These are phyloP conservation scores for Elmis aenea DNA, from an alignment of 2,888 invertebrate species.

Conservation along the genomic window DNA sequence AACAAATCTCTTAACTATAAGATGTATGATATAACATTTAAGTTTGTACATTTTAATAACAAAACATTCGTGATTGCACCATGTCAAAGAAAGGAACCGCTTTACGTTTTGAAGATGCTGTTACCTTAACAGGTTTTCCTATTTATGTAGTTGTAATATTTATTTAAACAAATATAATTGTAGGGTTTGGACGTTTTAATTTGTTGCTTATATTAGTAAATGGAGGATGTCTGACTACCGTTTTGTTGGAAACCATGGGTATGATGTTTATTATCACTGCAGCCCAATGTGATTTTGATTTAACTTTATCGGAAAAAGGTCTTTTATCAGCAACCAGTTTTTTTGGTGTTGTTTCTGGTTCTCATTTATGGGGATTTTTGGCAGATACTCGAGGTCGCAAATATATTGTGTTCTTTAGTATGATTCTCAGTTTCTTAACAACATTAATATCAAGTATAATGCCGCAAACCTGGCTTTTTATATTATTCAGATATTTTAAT, in stretches of 20 bases:
- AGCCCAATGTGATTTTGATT: slow-evolving; percentile 61
- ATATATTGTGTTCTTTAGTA: slow-evolving; percentile 47
- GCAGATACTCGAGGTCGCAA: slow-evolving; percentile 53
- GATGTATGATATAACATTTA: no score
- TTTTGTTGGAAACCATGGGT: slow-evolving; percentile 63
- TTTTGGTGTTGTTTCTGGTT: slow-evolving; percentile 56
- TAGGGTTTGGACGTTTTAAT: slow-evolving; percentile 60
- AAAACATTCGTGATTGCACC: neutral
- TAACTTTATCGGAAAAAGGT: slow-evolving; percentile 59
- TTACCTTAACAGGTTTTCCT: slow-evolving; percentile 33
- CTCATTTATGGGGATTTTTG: slow-evolving; percentile 56
- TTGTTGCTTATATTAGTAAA: slow-evolving; percentile 55
- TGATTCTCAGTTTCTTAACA: slow-evolving; percentile 46
- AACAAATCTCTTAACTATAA: no score
- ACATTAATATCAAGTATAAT: slow-evolving; percentile 51
- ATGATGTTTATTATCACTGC: slow-evolving; percentile 62
- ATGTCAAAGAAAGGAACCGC: slow-evolving; percentile 1
- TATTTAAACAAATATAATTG: neutral
- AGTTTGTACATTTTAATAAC: no score
- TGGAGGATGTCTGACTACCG: slow-evolving; percentile 60
- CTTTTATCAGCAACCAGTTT: slow-evolving; percentile 62
- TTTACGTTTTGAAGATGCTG: slow-evolving; percentile 31
- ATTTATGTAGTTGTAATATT: slow-evolving; percentile 6
- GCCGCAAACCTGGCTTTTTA: slow-evolving; percentile 50
- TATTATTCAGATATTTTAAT: slow-evolving; percentile 49